A percentile compares a stretch with the other conserved stretches of the same genome.
These are phyloP conservation scores for Temnothorax rugatulus DNA, from an alignment of 2,888 invertebrate species.

Conservation along the genomic window DNA sequence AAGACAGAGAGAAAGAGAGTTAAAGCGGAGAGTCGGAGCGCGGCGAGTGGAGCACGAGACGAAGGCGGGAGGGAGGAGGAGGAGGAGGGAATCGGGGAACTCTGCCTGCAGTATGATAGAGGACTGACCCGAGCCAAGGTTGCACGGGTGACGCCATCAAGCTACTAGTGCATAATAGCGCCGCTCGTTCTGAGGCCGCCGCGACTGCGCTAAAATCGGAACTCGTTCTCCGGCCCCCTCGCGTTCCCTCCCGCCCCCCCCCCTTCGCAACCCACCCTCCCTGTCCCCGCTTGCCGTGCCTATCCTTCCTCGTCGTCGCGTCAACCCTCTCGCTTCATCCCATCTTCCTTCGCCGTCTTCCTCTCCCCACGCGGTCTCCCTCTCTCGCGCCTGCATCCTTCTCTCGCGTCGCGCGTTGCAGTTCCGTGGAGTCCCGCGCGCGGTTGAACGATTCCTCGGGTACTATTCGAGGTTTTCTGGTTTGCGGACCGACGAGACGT, in stretches of 20 bases:
- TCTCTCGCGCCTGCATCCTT: conserved; percentile 27
- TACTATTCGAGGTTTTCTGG: conserved; percentile 64
- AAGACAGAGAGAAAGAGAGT: conserved; percentile 28
- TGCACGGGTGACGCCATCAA: conserved; percentile 85
- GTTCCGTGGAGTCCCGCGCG: conserved; percentile 67
- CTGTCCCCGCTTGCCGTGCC: not conserved
- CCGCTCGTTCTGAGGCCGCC: conserved; percentile 79
- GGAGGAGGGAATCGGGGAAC: conserved; percentile 73
- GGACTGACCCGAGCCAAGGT: conserved; percentile 86
- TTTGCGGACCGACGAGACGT: conserved; percentile 52
- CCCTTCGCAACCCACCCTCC: not conserved
- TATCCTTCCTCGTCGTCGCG: conserved; percentile 43
- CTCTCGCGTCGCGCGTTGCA: conserved; percentile 43
- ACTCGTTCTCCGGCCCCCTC: conserved; percentile 73
- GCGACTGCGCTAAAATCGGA: conserved; percentile 81
- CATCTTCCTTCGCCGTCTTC: conserved; percentile 1
- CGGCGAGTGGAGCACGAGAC: conserved; percentile 31
- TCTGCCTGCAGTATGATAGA: conserved; percentile 85
- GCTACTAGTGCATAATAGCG: conserved; percentile 86
- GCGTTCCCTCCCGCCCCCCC: conserved; percentile 17
- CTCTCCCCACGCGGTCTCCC: not conserved
- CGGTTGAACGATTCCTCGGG: conserved; percentile 68
- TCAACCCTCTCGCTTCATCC: conserved; percentile 5
- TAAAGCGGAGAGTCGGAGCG: conserved; percentile 49
- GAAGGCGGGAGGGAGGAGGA: conserved; percentile 44